Evolutionary conservation across 2,797 vertebrate species (phyloP), one percentile per base, ranked within the genome.

Genomic region (Acestrorhynchus altus): DNA sequence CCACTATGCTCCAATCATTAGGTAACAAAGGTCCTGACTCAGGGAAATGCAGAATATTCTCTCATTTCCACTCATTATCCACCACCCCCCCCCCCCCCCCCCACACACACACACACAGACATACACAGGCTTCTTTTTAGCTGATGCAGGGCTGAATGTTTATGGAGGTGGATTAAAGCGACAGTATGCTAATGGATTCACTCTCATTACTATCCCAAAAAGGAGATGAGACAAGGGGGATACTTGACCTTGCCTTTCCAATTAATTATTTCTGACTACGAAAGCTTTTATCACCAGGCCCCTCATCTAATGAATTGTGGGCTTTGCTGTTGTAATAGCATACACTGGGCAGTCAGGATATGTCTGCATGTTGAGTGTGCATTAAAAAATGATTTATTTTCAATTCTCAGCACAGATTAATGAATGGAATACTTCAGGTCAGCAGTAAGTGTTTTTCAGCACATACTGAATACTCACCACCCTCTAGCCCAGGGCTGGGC

Each of bases 171-270:
- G 66, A 60, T 75, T 35, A 57, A 73, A 35, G 46, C 16, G 26
- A 76, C 68, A 13, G 24, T 13, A 67, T 63, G 68, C 64, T 84
- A 76, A 83, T 75, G 61, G 61, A 71, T 68, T 56, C 22, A 28
- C 68, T 39, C 78, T 86, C 64, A 68, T 83, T 85, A 82, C 66
- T n/a, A 18, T 52, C 35, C 72, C 46, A 60, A 63, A 63, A 66
- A 57, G 40, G 26, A 63, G 24, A 63, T 65, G 42, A 67, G 77
- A 74, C 39, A 47, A 63, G 63, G 42, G 47, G 24, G 54, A 56
- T 78, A 20, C 39, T 80, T 83, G 85, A 88, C 83, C 84, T 82
- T 82, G 80, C 73, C 76, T 83, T 40, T 44, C 77, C 80, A 85
- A 85, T 86, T 86, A 87, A 82, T n/a, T n/a, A n/a, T n/a, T n/a